phyloP scores from a whole-genome alignment of 2,113 vertebrate genomes.

The Turnix velox region DNA sequence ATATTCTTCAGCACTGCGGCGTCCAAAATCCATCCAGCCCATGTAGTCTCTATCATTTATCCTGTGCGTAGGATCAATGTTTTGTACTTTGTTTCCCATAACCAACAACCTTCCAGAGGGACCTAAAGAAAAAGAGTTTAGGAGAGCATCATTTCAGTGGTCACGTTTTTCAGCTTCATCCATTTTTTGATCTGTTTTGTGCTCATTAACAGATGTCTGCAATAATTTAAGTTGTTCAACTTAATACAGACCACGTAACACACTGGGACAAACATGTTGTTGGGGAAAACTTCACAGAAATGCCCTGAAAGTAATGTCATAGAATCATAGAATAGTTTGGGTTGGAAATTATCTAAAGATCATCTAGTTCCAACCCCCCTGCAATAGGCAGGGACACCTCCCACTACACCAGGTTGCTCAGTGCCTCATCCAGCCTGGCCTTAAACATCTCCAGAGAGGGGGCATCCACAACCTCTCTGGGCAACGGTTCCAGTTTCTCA shows the following conservation, averaged over 20 bases:
- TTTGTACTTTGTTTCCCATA: conserved; percentile 77
- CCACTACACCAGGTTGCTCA: too few species aligned
- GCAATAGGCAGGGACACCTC: too few species aligned
- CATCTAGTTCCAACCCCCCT: too few species aligned
- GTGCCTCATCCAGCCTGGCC: too few species aligned
- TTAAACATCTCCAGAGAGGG: too few species aligned
- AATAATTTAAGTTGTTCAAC: neutral
- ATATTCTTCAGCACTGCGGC: conserved; percentile 92
- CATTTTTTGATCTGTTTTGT: neutral
- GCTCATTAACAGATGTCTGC: neutral
- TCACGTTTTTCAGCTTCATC: neutral
- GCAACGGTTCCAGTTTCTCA: too few species aligned
- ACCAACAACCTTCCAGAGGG: conserved; percentile 81
- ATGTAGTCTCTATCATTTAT: conserved; percentile 95
- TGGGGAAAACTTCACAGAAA: neutral
- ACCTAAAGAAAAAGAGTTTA: conserved; percentile 47
- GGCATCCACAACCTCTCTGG: too few species aligned
- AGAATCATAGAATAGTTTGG: too few species aligned
- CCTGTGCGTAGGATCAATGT: conserved; percentile 81
- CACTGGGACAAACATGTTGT: accelerated
- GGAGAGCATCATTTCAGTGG: neutral
- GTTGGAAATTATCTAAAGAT: too few species aligned
- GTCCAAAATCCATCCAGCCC: conserved; percentile 99
- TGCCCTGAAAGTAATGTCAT: neutral
- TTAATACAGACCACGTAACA: neutral